Evolutionary conservation across 2,797 vertebrate species (phyloP), one percentile per base, ranked within the genome.

Genomic region (Pogoniulus pusillus): DNA sequence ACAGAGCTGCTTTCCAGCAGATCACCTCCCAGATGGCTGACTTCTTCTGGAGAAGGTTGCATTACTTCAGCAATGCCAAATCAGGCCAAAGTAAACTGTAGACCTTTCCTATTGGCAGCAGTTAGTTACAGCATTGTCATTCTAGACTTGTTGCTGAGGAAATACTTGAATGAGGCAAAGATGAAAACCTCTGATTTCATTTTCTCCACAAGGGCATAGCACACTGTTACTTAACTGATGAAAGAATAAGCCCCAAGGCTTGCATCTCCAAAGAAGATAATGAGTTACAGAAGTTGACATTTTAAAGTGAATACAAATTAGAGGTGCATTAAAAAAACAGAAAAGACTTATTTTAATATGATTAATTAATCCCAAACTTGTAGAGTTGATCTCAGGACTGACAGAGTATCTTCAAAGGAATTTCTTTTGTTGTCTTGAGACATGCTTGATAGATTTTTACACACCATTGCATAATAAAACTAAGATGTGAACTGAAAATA

Each of bases 221-320:
- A 51, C 5, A 2, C 60, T 92, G 55, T 72, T 93, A 87, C 73
- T 91, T 80, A 45, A 81, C 89, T 54, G 85, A 71, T 30, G 86
- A 92, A 75, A 93, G 85, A 60, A 82, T 80, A 70, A 94, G 82
- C 43, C 58, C 78, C 49, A 64, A 71, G 68, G 76, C 74, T 34
- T 90, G 73, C 65, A 93, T 17, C 60, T 37, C 60, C 37, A 80
- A 94, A 70, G 81, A 55, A n/a, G 84, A 95, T 82, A 96, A 86
- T 34, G 89, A 94, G 45, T 62, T 93, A 55, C 91, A 96, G 64
- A 85, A 90, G 84, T 53, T 91, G 60, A 83, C 60, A 20, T 95
- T 94, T 83, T 82, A 92, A 77, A 96, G 75, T 76, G 26, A 92
- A 57, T 54, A 75, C 15, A 41, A 24, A 58, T 88, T 37, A 66